Evolutionary conservation across 2,888 invertebrate genomes (phyloP), one percentile per base, ranked within the genome.

Genomic region (Desoria tigrina): DNA sequence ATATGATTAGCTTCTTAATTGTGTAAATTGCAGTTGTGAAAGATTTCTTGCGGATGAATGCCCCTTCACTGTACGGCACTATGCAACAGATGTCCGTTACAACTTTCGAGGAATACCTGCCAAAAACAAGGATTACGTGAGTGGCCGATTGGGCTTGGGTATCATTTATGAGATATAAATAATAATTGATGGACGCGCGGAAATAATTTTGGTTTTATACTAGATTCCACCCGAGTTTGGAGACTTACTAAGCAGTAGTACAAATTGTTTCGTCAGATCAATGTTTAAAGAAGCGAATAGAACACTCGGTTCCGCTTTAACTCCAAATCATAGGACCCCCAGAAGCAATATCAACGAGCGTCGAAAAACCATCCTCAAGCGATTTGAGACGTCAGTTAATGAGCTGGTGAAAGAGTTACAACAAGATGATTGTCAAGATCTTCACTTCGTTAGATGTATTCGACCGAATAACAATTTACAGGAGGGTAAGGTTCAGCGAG

Each of bases 221-320:
- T 42, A 72, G 72, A 69, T 74, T 63, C 74, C 74, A n/a, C 69
- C 69, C 27, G 74, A 74, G 56, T 70, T 74, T 55, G 55, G 61
- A 14, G 71, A 71, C 21, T 42, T 74, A 23, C 59, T 74, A 7
- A 55, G 55, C 18, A 21, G 50, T 18, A 73, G 72, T 49, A 27
- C 55, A 28, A 67, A 65, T 16, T 2, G 42, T 1, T 68, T 69
- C 39, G 45, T 74, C 4, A 4, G 32, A 32, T 32, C 32, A 7
- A 4, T 32, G 6, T 32, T 32, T 32, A 4, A 32, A 0, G 56
- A 60, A 21, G 24, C 42, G 71, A 21, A 58, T 69, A 42, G 32
- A 61, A 42, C 18, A 61, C 27, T 56, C 61, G 37, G 57, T n/a
- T n/a, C n/a, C n/a, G n/a, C n/a, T 11, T 32, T 6, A 6, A 49